These are phyloP conservation scores for Nebria salina DNA, from an alignment of 2,888 invertebrate species.

Conservation along the genomic window DNA sequence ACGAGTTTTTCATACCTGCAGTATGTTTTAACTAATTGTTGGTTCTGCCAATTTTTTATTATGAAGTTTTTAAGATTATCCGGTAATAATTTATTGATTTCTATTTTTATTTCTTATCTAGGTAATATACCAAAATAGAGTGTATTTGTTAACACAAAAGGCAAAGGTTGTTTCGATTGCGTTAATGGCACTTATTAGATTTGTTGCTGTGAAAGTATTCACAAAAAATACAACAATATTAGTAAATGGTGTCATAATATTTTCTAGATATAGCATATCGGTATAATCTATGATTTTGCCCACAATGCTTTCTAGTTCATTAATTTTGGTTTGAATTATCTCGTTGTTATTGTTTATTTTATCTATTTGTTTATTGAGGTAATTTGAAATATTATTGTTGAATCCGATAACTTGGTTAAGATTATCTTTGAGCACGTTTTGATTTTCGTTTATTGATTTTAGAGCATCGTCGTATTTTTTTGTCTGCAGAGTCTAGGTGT, in stretches of 20 bases:
- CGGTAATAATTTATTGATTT: background rate
- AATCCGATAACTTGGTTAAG: too few relatives aligned
- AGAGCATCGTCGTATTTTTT: too few relatives aligned
- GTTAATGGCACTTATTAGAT: conserved; percentile 9
- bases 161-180: conserved; percentile 9
- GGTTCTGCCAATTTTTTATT: conserved; percentile 9
- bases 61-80: background rate
- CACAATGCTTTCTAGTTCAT: background rate
- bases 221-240: too few relatives aligned
- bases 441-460: too few relatives aligned
- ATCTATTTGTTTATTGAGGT: background rate
- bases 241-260: background rate
- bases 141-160: conserved; percentile 17
- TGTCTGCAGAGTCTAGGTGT: too few relatives aligned
- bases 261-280: conserved; percentile 12
- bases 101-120: conserved; percentile 9
- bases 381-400: too few relatives aligned
- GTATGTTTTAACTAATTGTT: conserved; percentile 18
- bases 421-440: too few relatives aligned
- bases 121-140: conserved; percentile 8
- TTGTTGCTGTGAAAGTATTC: background rate
- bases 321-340: conserved; percentile 3
- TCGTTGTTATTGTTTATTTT: conserved; percentile 12
- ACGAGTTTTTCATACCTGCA: conserved; percentile 4
- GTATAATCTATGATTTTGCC: background rate